Evolutionary conservation across 2,888 invertebrate genomes (phyloP).

Genomic region (Caenorhabditis sp.): DNA sequence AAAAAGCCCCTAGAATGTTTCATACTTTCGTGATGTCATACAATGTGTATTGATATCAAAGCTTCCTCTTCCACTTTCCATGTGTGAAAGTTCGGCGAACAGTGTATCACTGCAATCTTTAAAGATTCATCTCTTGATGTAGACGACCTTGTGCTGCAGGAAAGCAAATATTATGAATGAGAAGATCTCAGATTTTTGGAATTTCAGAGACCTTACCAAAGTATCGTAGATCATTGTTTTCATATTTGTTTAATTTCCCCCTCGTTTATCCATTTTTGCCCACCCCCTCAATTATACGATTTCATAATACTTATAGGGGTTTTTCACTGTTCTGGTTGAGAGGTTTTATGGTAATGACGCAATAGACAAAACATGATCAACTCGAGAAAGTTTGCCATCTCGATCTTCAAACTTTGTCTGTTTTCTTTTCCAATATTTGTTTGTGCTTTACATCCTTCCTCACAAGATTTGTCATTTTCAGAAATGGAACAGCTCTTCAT

Average conservation of each 20-base stretch:
- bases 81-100: constrained; percentile 6
- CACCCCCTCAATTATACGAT: not conserved
- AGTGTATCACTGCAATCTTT: constrained; percentile 25
- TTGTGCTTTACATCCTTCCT: not conserved
- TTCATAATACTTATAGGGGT: constrained; percentile 18
- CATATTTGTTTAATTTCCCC: not conserved
- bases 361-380: not conserved
- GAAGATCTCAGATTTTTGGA: not conserved
- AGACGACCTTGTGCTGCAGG: constrained; percentile 16
- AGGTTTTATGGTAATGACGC: not conserved
- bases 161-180: constrained; percentile 26
- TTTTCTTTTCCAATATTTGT: constrained; percentile 17
- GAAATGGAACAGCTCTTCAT: constrained; percentile 29
- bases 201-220: constrained; percentile 5
- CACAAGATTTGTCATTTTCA: constrained; percentile 17
- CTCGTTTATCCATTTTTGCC: not conserved
- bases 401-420: constrained; percentile 3
- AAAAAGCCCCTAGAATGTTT: too few relatives aligned
- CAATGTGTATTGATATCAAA: constrained; percentile 1
- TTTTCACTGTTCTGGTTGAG: not conserved
- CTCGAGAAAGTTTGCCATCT: too few relatives aligned
- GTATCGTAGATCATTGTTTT: constrained; percentile 30
- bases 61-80: not conserved
- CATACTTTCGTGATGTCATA: not conserved
- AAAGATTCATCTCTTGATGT: constrained; percentile 35